These are phyloP conservation scores for Brachionus angularis DNA, from an alignment of 1,140 invertebrate species.

Conservation along the genomic window DNA sequence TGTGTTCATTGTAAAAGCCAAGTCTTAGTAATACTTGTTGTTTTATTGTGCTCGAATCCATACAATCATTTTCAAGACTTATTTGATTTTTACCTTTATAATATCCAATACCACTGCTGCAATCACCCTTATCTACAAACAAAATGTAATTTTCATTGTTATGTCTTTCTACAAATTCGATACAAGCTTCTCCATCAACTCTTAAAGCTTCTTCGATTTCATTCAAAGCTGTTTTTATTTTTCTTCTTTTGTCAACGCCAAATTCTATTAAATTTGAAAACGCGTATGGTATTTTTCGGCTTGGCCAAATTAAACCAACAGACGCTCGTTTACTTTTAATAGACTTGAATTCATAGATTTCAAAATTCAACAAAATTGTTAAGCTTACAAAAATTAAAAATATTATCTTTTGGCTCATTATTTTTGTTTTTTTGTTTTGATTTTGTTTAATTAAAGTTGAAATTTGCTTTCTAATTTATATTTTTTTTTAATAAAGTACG, in stretches of 20 bases:
- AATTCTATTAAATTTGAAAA: constrained; percentile 38
- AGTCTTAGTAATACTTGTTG: constrained; percentile 16
- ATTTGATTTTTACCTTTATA: constrained; percentile 27
- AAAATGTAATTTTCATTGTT: constrained; percentile 19
- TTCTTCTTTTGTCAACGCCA: constrained; percentile 1
- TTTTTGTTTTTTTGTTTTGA: too few relatives aligned
- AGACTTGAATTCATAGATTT: too few relatives aligned
- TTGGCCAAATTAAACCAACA: constrained; percentile 30
- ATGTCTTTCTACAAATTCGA: constrained; percentile 10
- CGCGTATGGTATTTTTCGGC: constrained; percentile 14
- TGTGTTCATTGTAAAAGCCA: constrained; percentile 58
- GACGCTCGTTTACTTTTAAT: constrained; percentile 3
- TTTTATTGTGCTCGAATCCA: constrained; percentile 2
- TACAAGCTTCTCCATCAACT: background rate
- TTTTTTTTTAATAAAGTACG: too few relatives aligned
- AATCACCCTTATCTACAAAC: constrained; percentile 9
- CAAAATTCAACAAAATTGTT: too few relatives aligned
- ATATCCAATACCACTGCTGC: constrained; percentile 39
- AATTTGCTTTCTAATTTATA: too few relatives aligned
- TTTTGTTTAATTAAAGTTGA: too few relatives aligned
- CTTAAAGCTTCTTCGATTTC: background rate
- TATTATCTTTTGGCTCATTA: too few relatives aligned
- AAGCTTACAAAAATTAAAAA: too few relatives aligned
- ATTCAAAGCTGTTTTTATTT: background rate
- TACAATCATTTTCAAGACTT: constrained; percentile 1